Base-by-base conservation (phyloP, 2,113 vertebrate species). In the Rattus rattus region DNA sequence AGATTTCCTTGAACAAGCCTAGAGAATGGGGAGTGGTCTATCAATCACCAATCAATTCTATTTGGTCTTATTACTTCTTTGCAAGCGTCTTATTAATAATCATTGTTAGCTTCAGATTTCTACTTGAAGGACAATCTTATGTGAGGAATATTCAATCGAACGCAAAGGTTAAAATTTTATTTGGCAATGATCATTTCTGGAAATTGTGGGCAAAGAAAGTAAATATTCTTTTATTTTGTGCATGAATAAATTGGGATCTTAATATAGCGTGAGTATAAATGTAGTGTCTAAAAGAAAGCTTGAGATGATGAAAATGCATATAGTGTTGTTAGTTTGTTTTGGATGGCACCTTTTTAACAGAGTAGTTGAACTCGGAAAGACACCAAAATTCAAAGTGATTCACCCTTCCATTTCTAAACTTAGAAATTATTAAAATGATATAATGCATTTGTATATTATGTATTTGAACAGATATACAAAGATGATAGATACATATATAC, bases 41-140 rank as follows among this genome's bases (percentile, higher is more conserved):
- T 88, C 79, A 97, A 96, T 96, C 91, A n/a, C 61, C 36, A 77
- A 47, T 95, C n/a, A 96, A 76, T 97, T 94, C 33, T 92, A 16
- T 91, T 97, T 85, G 75, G 59, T 47, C 22, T 95, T 83, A 96
- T 30, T 96, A 33, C 54, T 93, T 80, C 86, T 56, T 92, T 61
- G 19, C 33, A 28, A 88, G 86, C 28, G 83, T 61, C 30, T 93
- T 93, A 94, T 73, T 67, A 94, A 94, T 17, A 94, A 49, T 65
- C 49, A 93, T 13, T 56, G 49, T 33, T 61, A 80, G 69, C 70
- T 96, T 94, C 83, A 92, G 30, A 79, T 91, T 94, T 88, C 91
- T 30, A 88, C 1, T 67, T 49, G 65, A 90, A 94, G 92, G 20
- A 63, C 96, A 52, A 92, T 87, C 17, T 39, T 86, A 28, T 47